These are phyloP conservation scores for Antheraea mylitta DNA, from an alignment of 1,140 invertebrate genomes.

Conservation along the genomic window DNA sequence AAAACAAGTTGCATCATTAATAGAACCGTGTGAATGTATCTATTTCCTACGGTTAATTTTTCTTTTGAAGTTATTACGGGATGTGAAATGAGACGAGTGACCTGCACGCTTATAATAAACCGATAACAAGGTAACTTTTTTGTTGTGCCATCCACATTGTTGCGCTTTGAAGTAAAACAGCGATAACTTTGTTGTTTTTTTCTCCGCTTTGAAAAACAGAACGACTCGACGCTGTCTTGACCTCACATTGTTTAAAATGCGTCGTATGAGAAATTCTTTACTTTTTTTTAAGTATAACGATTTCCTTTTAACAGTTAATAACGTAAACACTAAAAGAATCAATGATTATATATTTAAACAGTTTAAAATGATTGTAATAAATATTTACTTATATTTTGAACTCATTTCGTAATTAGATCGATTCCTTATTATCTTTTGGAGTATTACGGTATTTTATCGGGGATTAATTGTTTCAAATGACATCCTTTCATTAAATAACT, in stretches of 20 bases:
- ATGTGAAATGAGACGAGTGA: conserved; percentile 13
- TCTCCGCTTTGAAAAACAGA: conserved; percentile 26
- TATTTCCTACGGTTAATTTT: background rate
- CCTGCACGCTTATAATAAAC: conserved; percentile 22
- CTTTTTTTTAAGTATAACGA: background rate
- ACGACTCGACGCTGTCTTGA: conserved; percentile 27
- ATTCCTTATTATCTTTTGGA: no score
- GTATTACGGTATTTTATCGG: no score
- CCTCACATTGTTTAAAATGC: conserved; percentile 29
- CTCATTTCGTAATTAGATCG: no score
- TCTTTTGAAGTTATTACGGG: background rate
- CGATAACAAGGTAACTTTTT: conserved; percentile 13
- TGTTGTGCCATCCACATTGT: conserved; percentile 18
- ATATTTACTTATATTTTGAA: background rate
- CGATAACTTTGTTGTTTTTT: conserved; percentile 25
- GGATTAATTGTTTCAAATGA: no score
- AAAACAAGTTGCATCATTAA: background rate
- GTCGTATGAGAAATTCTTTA: conserved; percentile 31
- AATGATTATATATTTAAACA: no score
- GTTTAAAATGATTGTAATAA: no score
- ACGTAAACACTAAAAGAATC: background rate
- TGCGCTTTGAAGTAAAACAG: conserved; percentile 11
- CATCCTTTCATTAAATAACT: no score
- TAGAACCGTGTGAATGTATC: background rate
- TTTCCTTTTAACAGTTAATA: no score